Percentiles rank a stretch among this genome's conserved stretches.
Conservation (phyloP, 2,113 vertebrate species). For the Nematolebias whitei region DNA sequence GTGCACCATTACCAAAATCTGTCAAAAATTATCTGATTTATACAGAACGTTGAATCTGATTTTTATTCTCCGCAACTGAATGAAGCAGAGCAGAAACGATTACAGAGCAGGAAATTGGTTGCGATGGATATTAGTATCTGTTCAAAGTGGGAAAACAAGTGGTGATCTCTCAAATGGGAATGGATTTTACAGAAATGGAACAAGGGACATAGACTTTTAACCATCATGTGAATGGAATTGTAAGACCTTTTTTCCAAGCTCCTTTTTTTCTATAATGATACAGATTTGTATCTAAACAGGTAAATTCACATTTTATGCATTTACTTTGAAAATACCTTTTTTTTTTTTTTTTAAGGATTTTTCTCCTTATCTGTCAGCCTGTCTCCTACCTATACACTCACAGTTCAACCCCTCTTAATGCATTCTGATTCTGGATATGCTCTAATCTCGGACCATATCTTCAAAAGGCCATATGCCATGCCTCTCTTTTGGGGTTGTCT, state of each 20-base stretch:
- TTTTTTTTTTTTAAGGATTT: constrained; percentile 38
- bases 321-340: constrained; percentile 44
- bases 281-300: constrained; percentile 46
- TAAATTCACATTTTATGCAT: constrained; percentile 30
- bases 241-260: constrained; percentile 18
- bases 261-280: background rate
- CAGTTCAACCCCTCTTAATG: constrained; percentile 38
- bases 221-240: constrained; percentile 36
- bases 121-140: constrained; percentile 22
- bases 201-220: background rate
- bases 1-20: background rate
- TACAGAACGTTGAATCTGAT: constrained; percentile 23
- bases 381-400: constrained; percentile 29
- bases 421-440: constrained; percentile 48
- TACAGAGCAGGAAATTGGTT: constrained; percentile 33
- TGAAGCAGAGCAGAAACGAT: constrained; percentile 6
- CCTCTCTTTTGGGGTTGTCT: constrained; percentile 54
- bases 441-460: constrained; percentile 73
- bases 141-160: constrained; percentile 27
- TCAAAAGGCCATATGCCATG: constrained; percentile 72
- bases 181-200: constrained; percentile 15
- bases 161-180: constrained; percentile 22
- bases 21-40: constrained; percentile 34
- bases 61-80: constrained; percentile 20
- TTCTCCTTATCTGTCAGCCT: constrained; percentile 45